Percentiles rank a stretch among this genome's conserved stretches.
phyloP scores from a whole-genome alignment of 2,797 vertebrate genomes.

The Sandelia bainsii region DNA sequence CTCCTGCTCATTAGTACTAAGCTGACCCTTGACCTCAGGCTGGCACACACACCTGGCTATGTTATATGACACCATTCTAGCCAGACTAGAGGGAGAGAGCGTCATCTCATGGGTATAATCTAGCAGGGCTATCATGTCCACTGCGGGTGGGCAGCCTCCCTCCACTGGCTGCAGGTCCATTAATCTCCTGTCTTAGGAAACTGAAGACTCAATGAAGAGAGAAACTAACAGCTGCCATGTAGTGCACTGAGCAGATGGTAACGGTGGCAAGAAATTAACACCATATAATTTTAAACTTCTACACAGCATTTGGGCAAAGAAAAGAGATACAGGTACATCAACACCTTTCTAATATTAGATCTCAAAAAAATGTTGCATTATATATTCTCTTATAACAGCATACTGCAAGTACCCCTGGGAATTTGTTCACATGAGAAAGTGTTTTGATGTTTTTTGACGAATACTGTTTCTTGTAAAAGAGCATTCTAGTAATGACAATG shows the following conservation, averaged over 20 bases:
- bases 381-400: conserved; percentile 40
- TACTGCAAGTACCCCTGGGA: background rate
- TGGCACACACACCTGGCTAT: conserved; percentile 64
- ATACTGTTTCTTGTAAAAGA: conserved; percentile 2
- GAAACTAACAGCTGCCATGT: conserved; percentile 72
- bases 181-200: conserved; percentile 70
- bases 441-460: conserved; percentile 42
- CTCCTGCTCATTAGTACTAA: conserved; percentile 46
- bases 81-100: conserved; percentile 34
- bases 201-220: conserved; percentile 62
- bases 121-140: conserved; percentile 52
- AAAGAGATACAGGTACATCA: conserved; percentile 21
- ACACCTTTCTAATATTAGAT: conserved; percentile 30
- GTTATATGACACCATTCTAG: conserved; percentile 63
- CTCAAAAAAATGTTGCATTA: conserved; percentile 22
- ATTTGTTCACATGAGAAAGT: conserved; percentile 33
- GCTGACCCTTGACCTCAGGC: conserved; percentile 61
- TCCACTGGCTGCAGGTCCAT: conserved; percentile 61
- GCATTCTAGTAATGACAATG: conserved; percentile 13
- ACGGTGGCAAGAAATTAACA: conserved; percentile 66
- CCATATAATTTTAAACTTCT: conserved; percentile 64
- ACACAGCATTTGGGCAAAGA: conserved; percentile 36
- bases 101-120: conserved; percentile 55
- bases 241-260: conserved; percentile 75
- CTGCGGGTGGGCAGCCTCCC: conserved; percentile 54